Conservation (phyloP, 1,140 invertebrate species). For the Apolygus lucorum region DNA sequence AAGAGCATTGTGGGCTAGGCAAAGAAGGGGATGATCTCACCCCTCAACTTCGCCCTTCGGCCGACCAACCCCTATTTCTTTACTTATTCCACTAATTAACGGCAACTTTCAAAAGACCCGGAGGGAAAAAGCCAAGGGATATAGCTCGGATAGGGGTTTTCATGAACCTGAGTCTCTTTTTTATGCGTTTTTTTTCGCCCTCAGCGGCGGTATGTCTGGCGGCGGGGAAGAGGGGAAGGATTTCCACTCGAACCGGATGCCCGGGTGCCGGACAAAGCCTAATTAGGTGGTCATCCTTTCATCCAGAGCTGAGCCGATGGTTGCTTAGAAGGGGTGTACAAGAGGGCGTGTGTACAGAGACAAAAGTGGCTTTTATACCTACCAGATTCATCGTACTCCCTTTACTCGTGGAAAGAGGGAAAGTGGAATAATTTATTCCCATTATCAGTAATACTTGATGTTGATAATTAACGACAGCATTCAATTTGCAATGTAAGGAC, state of each 20-base stretch:
- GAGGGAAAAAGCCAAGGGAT: neutral
- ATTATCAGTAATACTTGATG: too few species aligned
- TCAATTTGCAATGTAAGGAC: too few species aligned
- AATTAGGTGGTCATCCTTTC: constrained; percentile 13
- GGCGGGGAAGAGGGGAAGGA: neutral
- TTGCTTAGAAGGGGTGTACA: neutral
- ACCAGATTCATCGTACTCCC: too few species aligned
- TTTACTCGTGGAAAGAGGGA: too few species aligned
- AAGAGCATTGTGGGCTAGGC: neutral
- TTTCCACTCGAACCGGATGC: constrained; percentile 5
- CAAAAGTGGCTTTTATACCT: neutral
- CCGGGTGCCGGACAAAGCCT: neutral
- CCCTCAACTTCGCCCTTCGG: too few species aligned
- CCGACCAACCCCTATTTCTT: neutral
- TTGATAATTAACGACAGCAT: too few species aligned
- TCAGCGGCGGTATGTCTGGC: neutral
- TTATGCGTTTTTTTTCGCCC: neutral
- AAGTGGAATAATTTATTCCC: too few species aligned
- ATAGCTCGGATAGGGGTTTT: neutral
- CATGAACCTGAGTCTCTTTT: neutral
- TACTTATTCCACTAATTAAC: constrained; percentile 12
- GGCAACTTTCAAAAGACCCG: constrained; percentile 9
- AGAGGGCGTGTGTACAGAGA: neutral
- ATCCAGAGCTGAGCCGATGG: neutral
- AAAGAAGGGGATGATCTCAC: constrained; percentile 9